Base-by-base conservation (phyloP, 1,140 invertebrate genomes). In the Capitella teleta region DNA sequence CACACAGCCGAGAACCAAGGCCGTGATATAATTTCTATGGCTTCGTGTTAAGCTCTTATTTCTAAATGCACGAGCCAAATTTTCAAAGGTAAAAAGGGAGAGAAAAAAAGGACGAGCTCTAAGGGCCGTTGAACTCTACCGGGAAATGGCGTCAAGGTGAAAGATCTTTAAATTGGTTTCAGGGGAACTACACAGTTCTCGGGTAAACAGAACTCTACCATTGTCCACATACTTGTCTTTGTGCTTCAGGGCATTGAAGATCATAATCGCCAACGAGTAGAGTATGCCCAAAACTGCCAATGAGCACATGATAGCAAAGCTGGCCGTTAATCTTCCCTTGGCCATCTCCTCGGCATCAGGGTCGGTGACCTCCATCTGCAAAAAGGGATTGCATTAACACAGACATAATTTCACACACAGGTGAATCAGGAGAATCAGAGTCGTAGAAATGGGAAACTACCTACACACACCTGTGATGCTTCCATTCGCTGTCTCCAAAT, bases 241-340 rank as follows among this genome's bases (percentile, higher is more conserved):
- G 21, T 40, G 25, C 24, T 46, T 36, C 21, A 32, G 24, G 42
- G 46, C 36, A 43, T 46, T 45, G 49, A 46, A 51, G 14, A 28
- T 23, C 16, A 51, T 26, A 8, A 51, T 36, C 2, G 49, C 41
- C 19, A 44, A 21, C 12, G 49, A 21, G 40, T 51, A 51, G 28
- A 28, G 21, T 5, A 51, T 46, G 26, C 41, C 42, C 16, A 51
- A 19, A 45, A 32, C 18, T 5, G 42, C 49, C 40, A 51, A 19
- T 1, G 41, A 28, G 37, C 37, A 46, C 42, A 51, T 44, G 18
- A 51, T n/a, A 12, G 37, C 18, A 34, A 51, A 25, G 12, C n/a
- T n/a, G n/a, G n/a, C n/a, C n/a, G n/a, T n/a, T n/a, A n/a, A n/a
- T n/a, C n/a, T n/a, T n/a, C n/a, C n/a, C n/a, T n/a, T n/a, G n/a